Percentiles rank a stretch among this genome's conserved stretches.
These are phyloP conservation scores for Callyntrura sp. DNA, from an alignment of 2,888 invertebrate genomes.

Conservation along the genomic window DNA sequence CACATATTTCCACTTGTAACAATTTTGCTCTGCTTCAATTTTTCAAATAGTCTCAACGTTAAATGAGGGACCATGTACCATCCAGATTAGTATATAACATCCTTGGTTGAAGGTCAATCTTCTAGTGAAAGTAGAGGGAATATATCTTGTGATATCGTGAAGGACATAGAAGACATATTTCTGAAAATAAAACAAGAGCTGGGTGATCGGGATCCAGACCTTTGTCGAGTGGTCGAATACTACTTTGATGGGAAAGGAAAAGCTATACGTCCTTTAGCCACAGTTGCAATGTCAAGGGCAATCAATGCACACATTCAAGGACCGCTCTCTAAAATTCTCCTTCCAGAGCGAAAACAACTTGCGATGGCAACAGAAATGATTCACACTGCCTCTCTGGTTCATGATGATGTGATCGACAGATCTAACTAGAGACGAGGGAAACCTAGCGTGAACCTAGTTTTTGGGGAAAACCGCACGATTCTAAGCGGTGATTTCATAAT, in stretches of 20 bases:
- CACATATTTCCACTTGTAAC: no score
- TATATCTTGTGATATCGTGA: constrained; percentile 86
- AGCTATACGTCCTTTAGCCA: constrained; percentile 97
- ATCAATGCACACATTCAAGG: constrained; percentile 96
- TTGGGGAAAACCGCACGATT: constrained; percentile 99
- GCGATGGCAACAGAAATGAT: constrained; percentile 99
- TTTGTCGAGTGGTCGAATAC: constrained; percentile 97
- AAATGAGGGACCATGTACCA: no score
- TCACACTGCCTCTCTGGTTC: constrained; percentile 98
- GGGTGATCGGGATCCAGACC: constrained; percentile 89
- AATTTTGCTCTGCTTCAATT: no score
- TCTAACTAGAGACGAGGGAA: constrained; percentile 98
- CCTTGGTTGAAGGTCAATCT: no score
- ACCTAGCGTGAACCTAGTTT: constrained; percentile 97
- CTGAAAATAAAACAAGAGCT: constrained; percentile 92
- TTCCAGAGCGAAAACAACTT: constrained; percentile 91
- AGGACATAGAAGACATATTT: constrained; percentile 94
- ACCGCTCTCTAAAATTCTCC: constrained; percentile 87
- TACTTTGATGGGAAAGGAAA: constrained; percentile 99
- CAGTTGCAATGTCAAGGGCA: constrained; percentile 97
- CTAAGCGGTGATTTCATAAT: constrained; percentile 99
- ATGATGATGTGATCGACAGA: constrained; percentile 99
- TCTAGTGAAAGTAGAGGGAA: background rate
- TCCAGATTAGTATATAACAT: no score
- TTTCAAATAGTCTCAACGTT: no score